These are phyloP conservation scores for Tipula confusa DNA, from an alignment of 2,888 invertebrate genomes.

Conservation along the genomic window DNA sequence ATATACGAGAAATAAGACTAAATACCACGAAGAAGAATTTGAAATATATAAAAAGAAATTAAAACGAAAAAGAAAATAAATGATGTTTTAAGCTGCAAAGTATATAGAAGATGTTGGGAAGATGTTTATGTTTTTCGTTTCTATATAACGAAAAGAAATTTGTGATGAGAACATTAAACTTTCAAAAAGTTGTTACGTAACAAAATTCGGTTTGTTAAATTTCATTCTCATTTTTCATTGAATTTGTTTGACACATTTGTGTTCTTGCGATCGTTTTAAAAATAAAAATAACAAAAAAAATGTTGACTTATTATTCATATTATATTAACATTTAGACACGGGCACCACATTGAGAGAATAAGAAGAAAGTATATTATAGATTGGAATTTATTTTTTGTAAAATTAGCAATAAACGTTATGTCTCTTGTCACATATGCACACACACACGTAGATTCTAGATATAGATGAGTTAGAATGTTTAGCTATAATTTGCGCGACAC, in stretches of 20 bases:
- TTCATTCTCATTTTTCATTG: slow-evolving; percentile 4
- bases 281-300: neutral
- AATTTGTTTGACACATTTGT: neutral
- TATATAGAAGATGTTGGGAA: neutral
- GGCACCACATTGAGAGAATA: neutral
- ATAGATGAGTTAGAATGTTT: neutral
- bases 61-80: neutral
- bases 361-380: neutral
- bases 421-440: neutral
- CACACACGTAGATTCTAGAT: neutral
- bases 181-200: neutral
- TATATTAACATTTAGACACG: neutral
- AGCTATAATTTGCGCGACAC: neutral
- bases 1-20: neutral
- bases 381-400: neutral
- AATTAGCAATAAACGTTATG: neutral
- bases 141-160: neutral
- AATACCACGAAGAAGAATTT: neutral
- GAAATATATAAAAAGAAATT: neutral
- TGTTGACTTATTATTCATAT: neutral
- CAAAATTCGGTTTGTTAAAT: neutral
- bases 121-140: neutral
- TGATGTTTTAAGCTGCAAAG: neutral
- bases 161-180: slow-evolving; percentile 5
- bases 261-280: neutral